Base-by-base conservation (phyloP, 2,888 invertebrate genomes). In the Arge pagana region DNA sequence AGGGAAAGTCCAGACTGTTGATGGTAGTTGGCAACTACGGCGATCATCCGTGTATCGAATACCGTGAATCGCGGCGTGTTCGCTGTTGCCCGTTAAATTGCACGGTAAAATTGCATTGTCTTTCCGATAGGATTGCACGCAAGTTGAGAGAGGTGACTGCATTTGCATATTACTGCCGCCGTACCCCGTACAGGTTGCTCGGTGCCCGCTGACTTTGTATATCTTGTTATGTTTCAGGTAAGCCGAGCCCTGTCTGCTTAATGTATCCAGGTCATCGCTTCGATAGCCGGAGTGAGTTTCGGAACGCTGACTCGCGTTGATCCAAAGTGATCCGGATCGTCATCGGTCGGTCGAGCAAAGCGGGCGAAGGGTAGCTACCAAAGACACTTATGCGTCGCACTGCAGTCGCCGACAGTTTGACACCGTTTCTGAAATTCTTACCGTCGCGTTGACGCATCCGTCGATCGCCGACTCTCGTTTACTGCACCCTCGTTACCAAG, bases 1-100 rank as follows among this genome's bases (percentile, higher is more conserved):
- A 67, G 67, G 62, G 64, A 68, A 69, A 68, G 68, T 56, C 51
- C 48, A 55, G 43, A 33, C 56, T 58, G 55, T 53, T 45, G 33
- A n/a, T 45, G 48, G 37, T 54, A 48, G 57, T 54, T n/a, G n/a
- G 33, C 52, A 51, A 19, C 55, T 50, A 52, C 56, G 53, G 65
- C 68, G 74, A 75, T 76, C 74, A 72, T 71, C 71, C 71, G 73
- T 74, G 74, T 74, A 45, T 24, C 75, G 69, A 76, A 75, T 74
- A 74, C 71, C 75, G 72, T 70, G 70, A 70, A 74, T 70, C 69
- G 74, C 74, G 30, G 21, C 30, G 39, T 48, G 35, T 45, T 45
- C 33, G 23, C 35, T 42, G 43, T 45, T 24, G 50, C 11, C 50
- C 36, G 35, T 33, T 45, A 51, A 51, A 33, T 41, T 56, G 52